Percentiles rank a stretch among this genome's conserved stretches.
phyloP scores from a whole-genome alignment of 2,113 vertebrate species.

The Tricholaema leucomelas region DNA sequence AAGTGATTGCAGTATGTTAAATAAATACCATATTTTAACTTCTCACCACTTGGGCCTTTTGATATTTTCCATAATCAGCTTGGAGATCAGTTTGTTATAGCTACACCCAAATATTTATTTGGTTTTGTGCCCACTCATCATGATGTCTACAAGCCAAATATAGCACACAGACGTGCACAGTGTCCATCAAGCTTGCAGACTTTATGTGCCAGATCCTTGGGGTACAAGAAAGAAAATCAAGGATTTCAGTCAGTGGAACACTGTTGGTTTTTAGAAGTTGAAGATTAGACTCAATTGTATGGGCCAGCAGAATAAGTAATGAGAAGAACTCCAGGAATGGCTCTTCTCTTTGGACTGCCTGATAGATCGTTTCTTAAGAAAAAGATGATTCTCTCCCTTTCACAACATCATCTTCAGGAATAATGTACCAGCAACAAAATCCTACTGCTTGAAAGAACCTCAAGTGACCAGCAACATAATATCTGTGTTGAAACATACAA shows the following conservation, averaged over 20 bases:
- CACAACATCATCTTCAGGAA: background rate
- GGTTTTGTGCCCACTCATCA: constrained; percentile 2
- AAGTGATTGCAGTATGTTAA: background rate
- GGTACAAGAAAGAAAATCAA: background rate
- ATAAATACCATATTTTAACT: background rate
- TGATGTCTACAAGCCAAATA: background rate
- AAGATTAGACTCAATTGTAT: background rate
- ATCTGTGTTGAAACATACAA: background rate
- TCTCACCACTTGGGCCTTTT: background rate
- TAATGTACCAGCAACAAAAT: background rate
- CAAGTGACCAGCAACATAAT: background rate
- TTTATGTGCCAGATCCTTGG: background rate
- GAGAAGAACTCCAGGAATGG: background rate
- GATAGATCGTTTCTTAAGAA: background rate
- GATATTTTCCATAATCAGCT: background rate
- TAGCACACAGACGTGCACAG: background rate
- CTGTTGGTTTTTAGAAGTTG: background rate
- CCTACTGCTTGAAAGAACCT: background rate
- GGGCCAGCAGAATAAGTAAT: background rate
- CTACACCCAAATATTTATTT: background rate
- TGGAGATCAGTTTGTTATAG: background rate
- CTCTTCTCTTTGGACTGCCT: background rate
- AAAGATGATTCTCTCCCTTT: background rate
- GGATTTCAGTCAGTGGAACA: background rate
- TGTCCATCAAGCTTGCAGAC: background rate